Conservation (phyloP, 2,888 invertebrate genomes). For the Sepioteuthis lessoniana region DNA sequence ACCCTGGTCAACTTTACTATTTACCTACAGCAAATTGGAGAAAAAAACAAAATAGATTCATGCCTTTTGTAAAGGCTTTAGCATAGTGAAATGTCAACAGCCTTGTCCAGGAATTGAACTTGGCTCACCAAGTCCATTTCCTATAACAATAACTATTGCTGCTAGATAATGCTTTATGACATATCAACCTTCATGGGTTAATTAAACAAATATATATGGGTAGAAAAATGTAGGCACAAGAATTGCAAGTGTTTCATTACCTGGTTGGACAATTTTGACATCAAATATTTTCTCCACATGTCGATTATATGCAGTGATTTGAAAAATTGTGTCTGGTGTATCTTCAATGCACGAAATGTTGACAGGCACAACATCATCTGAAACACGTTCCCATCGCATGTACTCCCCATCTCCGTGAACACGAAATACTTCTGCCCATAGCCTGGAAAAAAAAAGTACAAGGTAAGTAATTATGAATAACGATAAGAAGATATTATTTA, state of each 20-base stretch:
- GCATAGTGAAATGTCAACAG: too few species aligned
- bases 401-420: constrained; percentile 87
- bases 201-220: too few species aligned
- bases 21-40: too few species aligned
- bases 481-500: not conserved
- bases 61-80: too few species aligned
- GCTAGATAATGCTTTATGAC: too few species aligned
- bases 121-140: too few species aligned
- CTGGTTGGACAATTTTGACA: constrained; percentile 96
- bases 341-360: constrained; percentile 98
- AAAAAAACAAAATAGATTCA: too few species aligned
- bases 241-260: constrained; percentile 77
- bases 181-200: too few species aligned
- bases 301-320: constrained; percentile 98
- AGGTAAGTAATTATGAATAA: not conserved
- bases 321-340: constrained; percentile 96
- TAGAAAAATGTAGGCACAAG: too few species aligned
- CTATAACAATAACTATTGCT: too few species aligned
- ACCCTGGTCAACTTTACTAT: too few species aligned
- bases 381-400: constrained; percentile 91
- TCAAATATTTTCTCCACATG: constrained; percentile 99
- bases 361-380: constrained; percentile 97
- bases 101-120: too few species aligned
- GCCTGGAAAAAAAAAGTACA: constrained; percentile 76
- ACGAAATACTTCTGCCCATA: constrained; percentile 99